phyloP scores from a whole-genome alignment of 2,797 vertebrate genomes.

The Varecia variegata region DNA sequence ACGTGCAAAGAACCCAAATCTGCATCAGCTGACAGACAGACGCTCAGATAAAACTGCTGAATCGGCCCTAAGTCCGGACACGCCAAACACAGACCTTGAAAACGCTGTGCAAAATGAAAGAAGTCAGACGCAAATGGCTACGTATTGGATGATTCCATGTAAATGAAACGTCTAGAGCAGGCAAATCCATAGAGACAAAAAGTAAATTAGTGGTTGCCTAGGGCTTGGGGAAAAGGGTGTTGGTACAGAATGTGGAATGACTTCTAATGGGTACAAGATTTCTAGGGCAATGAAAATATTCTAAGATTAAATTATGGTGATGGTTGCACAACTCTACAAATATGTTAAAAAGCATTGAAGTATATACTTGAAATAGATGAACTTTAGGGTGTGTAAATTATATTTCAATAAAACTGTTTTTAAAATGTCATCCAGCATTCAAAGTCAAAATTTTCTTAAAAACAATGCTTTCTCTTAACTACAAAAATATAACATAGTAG shows the following conservation, averaged over 20 bases:
- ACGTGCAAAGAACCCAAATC: neutral
- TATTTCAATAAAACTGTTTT: neutral
- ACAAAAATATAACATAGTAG: neutral
- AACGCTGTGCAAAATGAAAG: neutral
- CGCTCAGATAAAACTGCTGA: neutral
- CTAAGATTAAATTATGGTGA: conserved; percentile 18
- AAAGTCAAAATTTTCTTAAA: neutral
- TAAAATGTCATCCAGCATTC: neutral
- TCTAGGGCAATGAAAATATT: neutral
- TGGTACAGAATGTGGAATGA: neutral
- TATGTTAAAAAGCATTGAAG: neutral
- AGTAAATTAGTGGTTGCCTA: neutral
- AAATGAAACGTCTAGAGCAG: neutral
- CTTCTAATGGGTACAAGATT: neutral
- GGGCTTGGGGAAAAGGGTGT: neutral
- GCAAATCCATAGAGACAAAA: neutral
- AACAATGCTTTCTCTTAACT: neutral
- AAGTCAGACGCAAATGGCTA: neutral
- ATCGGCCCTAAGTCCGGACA: neutral
- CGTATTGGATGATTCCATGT: neutral
- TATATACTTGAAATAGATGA: neutral
- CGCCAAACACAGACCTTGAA: neutral
- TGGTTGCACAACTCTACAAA: neutral
- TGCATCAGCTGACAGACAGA: neutral
- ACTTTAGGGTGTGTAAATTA: neutral